Percentiles rank a stretch among this genome's conserved stretches.
Evolutionary conservation across 2,888 invertebrate species (phyloP).

Genomic region (Augochlorella aurata): DNA sequence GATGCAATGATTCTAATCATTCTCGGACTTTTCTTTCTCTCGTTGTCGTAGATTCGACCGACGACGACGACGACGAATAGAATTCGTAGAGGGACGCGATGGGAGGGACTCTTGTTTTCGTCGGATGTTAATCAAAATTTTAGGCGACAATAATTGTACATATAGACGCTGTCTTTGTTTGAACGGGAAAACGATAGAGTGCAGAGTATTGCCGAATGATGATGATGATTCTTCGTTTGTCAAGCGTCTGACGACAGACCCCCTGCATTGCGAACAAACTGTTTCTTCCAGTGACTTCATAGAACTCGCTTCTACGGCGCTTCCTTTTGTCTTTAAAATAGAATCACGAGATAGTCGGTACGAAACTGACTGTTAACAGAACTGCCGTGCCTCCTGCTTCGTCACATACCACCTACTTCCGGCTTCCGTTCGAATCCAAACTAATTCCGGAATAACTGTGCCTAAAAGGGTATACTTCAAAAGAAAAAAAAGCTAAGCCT

Average conservation of each 20-base stretch:
- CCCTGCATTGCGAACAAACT: conserved; percentile 68
- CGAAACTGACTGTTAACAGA: conserved; percentile 45
- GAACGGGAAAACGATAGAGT: not conserved
- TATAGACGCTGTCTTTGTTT: not conserved
- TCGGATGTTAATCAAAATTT: conserved; percentile 17
- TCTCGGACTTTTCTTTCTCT: not conserved
- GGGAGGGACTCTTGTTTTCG: not conserved
- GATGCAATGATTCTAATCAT: not conserved
- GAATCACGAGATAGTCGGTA: conserved; percentile 51
- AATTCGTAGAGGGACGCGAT: not conserved
- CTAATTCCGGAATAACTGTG: conserved; percentile 57
- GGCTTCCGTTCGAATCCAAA: conserved; percentile 51
- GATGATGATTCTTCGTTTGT: conserved; percentile 12
- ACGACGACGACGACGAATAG: not conserved
- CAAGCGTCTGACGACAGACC: not conserved
- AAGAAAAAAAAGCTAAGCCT: conserved; percentile 55
- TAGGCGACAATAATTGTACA: conserved; percentile 53
- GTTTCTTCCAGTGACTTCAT: conserved; percentile 56
- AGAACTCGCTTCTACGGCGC: conserved; percentile 64
- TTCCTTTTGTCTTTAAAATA: conserved; percentile 59
- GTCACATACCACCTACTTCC: conserved; percentile 51
- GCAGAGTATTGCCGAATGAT: conserved; percentile 1
- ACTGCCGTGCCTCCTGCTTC: conserved; percentile 72
- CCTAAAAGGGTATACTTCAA: conserved; percentile 58
- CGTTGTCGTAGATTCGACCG: not conserved